A percentile compares a stretch with the other conserved stretches of the same genome.
phyloP scores from a whole-genome alignment of 2,113 vertebrate genomes.

The Bujurquina vittata region DNA sequence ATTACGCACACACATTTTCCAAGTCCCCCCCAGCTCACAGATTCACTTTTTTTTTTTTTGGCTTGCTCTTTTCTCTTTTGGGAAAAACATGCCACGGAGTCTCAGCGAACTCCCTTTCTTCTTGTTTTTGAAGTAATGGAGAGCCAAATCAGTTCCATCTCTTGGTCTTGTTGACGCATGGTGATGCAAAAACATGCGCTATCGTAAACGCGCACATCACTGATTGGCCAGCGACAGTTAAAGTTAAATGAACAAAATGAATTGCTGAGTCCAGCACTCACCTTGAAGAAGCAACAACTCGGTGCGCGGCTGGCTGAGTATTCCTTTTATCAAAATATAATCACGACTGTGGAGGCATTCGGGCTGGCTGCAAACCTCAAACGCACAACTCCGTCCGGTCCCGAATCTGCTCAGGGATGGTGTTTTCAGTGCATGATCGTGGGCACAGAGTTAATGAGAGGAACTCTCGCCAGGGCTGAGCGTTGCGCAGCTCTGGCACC shows the following conservation, averaged over 20 bases:
- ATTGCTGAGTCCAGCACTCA: slow-evolving; percentile 36
- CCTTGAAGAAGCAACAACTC: slow-evolving; percentile 42
- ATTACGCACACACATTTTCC: slow-evolving; percentile 46
- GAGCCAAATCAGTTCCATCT: background rate
- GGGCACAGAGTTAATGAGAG: background rate
- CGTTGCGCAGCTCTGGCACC: slow-evolving; percentile 65
- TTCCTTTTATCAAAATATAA: slow-evolving; percentile 62
- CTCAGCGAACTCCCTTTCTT: background rate
- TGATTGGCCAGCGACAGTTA: too few species aligned
- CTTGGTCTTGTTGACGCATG: background rate
- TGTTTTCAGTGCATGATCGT: slow-evolving; percentile 40
- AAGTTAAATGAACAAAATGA: background rate
- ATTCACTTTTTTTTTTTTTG: background rate
- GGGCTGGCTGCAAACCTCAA: slow-evolving; percentile 9
- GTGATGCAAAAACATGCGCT: background rate
- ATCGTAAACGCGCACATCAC: background rate
- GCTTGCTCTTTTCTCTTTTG: background rate
- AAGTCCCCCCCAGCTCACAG: background rate
- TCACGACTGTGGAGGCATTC: slow-evolving; percentile 61
- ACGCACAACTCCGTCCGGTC: background rate
- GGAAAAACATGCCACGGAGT: background rate
- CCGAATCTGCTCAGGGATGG: slow-evolving; percentile 18
- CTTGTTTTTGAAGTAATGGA: background rate
- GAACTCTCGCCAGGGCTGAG: slow-evolving; percentile 38
- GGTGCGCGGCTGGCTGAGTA: slow-evolving; percentile 37